Evolutionary conservation across 2,797 vertebrate genomes (phyloP).

Genomic region (Peromyscus melanophrys): DNA sequence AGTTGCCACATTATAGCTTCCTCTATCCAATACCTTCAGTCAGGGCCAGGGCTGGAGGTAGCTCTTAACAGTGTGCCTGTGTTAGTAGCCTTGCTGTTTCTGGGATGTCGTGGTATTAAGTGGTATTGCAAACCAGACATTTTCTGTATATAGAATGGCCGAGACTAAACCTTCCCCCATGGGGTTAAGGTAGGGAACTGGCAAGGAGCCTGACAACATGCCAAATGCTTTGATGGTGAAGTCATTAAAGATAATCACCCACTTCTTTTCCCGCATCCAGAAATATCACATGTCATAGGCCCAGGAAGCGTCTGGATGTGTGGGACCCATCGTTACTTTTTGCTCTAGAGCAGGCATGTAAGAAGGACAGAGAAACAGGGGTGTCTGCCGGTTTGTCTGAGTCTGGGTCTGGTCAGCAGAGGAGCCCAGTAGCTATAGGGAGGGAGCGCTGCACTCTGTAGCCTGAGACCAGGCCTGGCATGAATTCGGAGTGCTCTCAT

Average conservation of each 20-base stretch:
- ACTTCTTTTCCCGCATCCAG: conserved; percentile 2
- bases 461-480: neutral
- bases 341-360: neutral
- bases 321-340: neutral
- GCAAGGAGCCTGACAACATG: neutral
- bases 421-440: neutral
- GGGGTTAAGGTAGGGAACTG: neutral
- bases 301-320: neutral
- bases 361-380: neutral
- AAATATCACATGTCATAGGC: neutral
- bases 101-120: neutral
- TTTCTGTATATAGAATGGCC: neutral
- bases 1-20: neutral
- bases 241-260: neutral
- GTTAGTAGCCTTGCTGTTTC: neutral
- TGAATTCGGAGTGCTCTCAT: neutral
- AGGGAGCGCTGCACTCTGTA: neutral
- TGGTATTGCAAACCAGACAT: neutral
- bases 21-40: neutral
- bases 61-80: conserved; percentile 28
- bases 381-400: neutral
- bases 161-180: neutral
- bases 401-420: neutral
- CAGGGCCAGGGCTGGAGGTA: neutral
- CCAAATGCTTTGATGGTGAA: neutral